Percentiles rank a stretch among this genome's conserved stretches.
phyloP scores from a whole-genome alignment of 2,888 invertebrate species.

The Prostheceraeus crozeri region DNA sequence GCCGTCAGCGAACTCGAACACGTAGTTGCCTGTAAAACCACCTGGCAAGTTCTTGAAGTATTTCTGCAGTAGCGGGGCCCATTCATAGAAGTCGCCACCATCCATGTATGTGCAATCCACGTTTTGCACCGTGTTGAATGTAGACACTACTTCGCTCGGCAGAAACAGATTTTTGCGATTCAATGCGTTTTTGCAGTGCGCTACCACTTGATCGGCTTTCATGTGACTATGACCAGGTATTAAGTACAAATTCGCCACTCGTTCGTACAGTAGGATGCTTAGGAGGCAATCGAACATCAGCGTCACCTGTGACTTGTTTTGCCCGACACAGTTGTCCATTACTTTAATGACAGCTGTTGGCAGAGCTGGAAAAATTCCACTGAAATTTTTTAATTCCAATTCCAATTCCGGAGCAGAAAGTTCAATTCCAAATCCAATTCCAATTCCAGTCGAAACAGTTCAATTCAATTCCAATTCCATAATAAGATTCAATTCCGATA shows the following conservation, averaged over 20 bases:
- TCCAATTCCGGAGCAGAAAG: too few relatives aligned
- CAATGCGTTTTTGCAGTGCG: conserved; percentile 25
- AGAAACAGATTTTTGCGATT: conserved; percentile 27
- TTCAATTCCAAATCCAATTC: too few relatives aligned
- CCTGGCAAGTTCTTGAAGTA: neutral
- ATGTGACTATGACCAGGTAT: conserved; percentile 32
- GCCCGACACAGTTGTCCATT: conserved; percentile 34
- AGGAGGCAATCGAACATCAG: conserved; percentile 33
- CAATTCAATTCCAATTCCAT: too few relatives aligned
- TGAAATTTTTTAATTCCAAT: too few relatives aligned
- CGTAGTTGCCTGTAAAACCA: conserved; percentile 9
- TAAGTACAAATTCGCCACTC: conserved; percentile 32
- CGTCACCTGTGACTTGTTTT: conserved; percentile 32
- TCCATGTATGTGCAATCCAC: conserved; percentile 15
- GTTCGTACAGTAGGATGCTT: conserved; percentile 26
- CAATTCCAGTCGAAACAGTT: too few relatives aligned
- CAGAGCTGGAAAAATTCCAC: too few relatives aligned
- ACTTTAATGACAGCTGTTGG: conserved; percentile 29
- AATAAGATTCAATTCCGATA: too few relatives aligned
- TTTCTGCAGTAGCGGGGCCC: neutral
- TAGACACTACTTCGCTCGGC: conserved; percentile 14
- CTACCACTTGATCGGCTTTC: conserved; percentile 31
- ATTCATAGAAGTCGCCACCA: conserved; percentile 11
- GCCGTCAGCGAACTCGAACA: conserved; percentile 6
- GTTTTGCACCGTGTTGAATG: conserved; percentile 2